Base-by-base conservation (phyloP, 2,113 vertebrate genomes). In the Eira barbara region DNA sequence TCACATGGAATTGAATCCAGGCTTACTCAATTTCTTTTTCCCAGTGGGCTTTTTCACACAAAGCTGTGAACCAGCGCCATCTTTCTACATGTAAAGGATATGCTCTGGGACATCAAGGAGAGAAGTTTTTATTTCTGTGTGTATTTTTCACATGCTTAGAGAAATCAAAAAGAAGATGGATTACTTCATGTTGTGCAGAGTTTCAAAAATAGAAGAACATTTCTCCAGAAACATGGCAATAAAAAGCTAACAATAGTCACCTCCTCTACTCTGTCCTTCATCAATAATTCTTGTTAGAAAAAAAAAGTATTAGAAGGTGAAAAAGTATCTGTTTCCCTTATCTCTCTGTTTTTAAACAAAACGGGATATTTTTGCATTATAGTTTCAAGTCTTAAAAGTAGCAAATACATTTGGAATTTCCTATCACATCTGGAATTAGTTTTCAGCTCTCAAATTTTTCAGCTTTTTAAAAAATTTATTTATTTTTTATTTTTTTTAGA, bases 141-240 rank as follows among this genome's bases (percentile, higher is more conserved):
- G 42, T 90, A 49, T 85, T 94, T 96, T 90, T 91, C n/a, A 80
- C 10, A 87, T 25, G 71, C 27, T 89, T 87, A 25, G 76, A 94
- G 47, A 92, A 95, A 31, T 88, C 76, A 90, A 55, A 87, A 61
- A 86, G 80, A 83, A 81, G 31, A 78, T 61, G 23, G 12, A 59
- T 4, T 65, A 36, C 47, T 83, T 83, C 83, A 86, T 69, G 15
- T 94, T 65, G 78, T 39, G 7, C 7, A 79, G 5, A 49, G 21
- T 89, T 93, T 92, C 29, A 96, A 81, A 97, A 95, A 49, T 39
- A 69, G 79, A 92, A 91, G 45, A 73, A 36, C n/a, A 63, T 81
- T 94, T 95, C 34, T 92, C 4, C 39, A 94, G 69, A 97, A 81
- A 81, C 29, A 59, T 49, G 23, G 29, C 23, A 86, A n/a, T 91